Evolutionary conservation across 2,888 invertebrate species (phyloP).

Genomic region (Leptinotarsa juncta): DNA sequence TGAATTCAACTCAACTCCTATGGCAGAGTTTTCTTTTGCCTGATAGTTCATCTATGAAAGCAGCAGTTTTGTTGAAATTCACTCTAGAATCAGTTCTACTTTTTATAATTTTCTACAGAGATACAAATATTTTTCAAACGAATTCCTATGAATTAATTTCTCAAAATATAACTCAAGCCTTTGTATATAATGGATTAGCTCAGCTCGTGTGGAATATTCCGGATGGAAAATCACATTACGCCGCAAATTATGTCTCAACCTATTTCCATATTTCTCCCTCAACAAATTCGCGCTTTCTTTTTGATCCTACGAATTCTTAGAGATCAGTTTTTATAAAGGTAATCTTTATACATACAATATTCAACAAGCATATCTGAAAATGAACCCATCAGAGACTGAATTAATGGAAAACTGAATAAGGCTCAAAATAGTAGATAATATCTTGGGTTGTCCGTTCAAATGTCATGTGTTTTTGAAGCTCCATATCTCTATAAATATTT

Average conservation of each 20-base stretch:
- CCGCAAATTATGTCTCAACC: background rate
- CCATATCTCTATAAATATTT: too few relatives aligned
- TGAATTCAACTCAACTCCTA: too few relatives aligned
- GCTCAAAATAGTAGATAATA: too few relatives aligned
- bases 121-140: background rate
- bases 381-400: background rate
- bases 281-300: background rate
- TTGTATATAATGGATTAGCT: background rate
- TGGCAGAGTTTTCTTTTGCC: too few relatives aligned
- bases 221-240: background rate
- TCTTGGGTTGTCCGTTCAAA: too few relatives aligned
- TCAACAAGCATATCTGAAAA: background rate
- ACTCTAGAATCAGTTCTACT: too few relatives aligned
- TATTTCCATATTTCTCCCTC: background rate
- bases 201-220: background rate
- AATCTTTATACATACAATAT: background rate
- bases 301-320: background rate
- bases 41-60: too few relatives aligned
- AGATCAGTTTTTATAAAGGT: background rate
- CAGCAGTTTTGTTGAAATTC: too few relatives aligned
- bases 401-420: background rate
- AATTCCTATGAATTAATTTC: background rate
- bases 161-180: background rate
- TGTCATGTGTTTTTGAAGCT: too few relatives aligned
- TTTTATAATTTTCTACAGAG: background rate